These are phyloP conservation scores for Bolinopsis microptera DNA, from an alignment of 37 sponge, comb jelly and placozoan genomes.

Conservation along the genomic window DNA sequence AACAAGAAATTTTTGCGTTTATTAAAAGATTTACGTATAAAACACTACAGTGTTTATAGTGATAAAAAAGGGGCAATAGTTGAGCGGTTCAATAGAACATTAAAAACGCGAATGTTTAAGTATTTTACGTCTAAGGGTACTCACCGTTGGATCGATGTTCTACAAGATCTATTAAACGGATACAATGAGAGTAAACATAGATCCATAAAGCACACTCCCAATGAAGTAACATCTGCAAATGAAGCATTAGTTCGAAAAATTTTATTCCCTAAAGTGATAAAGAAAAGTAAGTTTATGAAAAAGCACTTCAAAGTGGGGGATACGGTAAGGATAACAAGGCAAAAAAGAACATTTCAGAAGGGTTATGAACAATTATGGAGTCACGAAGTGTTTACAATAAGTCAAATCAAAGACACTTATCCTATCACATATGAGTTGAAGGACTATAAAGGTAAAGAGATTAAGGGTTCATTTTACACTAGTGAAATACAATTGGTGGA, in stretches of 20 bases:
- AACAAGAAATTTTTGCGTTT: not conserved
- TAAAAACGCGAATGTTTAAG: not conserved
- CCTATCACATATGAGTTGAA: conserved; percentile 8
- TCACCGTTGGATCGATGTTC: not conserved
- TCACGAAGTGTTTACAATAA: conserved; percentile 16
- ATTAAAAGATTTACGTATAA: not conserved
- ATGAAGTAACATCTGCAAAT: not conserved
- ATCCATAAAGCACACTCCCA: not conserved
- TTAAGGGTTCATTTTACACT: not conserved
- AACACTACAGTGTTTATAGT: not conserved
- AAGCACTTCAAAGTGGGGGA: not conserved
- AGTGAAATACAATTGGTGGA: not conserved
- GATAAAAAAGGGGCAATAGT: conserved; percentile 40
- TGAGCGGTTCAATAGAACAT: conserved; percentile 4
- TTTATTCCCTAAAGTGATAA: not conserved
- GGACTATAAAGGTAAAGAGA: conserved; percentile 6
- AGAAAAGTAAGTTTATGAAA: not conserved
- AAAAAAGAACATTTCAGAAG: not conserved
- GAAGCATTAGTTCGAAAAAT: not conserved
- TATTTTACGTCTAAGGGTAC: not conserved
- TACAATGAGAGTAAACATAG: conserved; percentile 13
- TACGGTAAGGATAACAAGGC: not conserved
- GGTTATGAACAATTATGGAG: not conserved
- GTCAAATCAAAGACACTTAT: not conserved
- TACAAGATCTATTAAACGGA: not conserved